Percentiles rank a stretch among this genome's conserved stretches.
Evolutionary conservation across 1,140 invertebrate genomes (phyloP).

Genomic region (Pseudomyrmex concolor): DNA sequence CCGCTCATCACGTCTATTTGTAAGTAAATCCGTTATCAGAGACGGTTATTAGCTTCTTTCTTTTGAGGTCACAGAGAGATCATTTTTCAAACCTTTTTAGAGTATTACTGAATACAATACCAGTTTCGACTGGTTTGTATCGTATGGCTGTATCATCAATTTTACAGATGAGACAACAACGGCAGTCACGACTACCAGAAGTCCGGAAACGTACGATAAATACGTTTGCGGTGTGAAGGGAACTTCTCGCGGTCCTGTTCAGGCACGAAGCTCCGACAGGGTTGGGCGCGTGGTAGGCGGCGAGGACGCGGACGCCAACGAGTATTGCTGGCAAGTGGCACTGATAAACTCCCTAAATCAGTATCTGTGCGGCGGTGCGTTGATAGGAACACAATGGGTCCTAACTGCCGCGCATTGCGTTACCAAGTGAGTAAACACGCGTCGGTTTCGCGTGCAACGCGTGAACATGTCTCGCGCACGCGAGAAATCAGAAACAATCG

Average conservation of each 20-base stretch:
- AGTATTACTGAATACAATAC: too few species aligned
- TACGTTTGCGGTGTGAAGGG: constrained; percentile 97
- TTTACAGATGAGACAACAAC: constrained; percentile 76
- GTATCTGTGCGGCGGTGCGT: constrained; percentile 97
- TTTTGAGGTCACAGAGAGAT: too few species aligned
- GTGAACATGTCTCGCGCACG: background rate
- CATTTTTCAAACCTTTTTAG: too few species aligned
- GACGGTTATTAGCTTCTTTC: too few species aligned
- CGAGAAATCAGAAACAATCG: background rate
- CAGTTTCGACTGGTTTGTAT: background rate
- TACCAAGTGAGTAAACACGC: constrained; percentile 90
- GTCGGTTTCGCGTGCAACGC: background rate
- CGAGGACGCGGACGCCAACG: constrained; percentile 94
- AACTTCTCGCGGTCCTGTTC: constrained; percentile 84
- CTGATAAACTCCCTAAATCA: constrained; percentile 97
- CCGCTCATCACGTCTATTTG: constrained; percentile 78
- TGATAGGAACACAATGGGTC: constrained; percentile 97
- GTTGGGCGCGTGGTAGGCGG: constrained; percentile 94
- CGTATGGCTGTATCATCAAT: background rate
- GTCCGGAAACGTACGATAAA: constrained; percentile 91
- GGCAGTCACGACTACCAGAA: constrained; percentile 87
- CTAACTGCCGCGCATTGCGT: constrained; percentile 98
- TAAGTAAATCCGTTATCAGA: constrained; percentile 64
- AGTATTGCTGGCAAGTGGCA: constrained; percentile 98
- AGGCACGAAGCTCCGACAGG: constrained; percentile 84